A percentile compares a stretch with the other conserved stretches of the same genome.
These are phyloP conservation scores for Diadophis punctatus DNA, from an alignment of 2,113 vertebrate genomes.

Conservation along the genomic window DNA sequence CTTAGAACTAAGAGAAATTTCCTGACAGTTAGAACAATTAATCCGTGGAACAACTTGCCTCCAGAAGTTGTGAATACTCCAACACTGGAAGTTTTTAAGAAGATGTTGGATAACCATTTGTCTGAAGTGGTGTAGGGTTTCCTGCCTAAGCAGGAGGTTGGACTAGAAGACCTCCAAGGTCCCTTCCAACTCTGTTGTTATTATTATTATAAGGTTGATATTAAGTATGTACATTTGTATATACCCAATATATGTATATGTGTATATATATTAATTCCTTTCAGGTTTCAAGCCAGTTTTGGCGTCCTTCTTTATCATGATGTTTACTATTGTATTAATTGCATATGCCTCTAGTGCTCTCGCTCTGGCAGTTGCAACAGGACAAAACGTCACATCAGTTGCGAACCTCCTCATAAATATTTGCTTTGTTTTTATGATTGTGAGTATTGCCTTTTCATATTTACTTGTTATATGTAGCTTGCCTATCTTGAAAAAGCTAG, in stretches of 20 bases:
- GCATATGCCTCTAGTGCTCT: conserved; percentile 75
- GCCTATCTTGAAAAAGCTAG: background rate
- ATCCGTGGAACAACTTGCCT: no score
- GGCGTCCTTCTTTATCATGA: conserved; percentile 73
- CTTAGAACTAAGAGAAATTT: no score
- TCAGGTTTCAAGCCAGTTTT: conserved; percentile 71
- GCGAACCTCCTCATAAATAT: conserved; percentile 83
- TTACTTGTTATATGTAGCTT: background rate
- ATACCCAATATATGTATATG: background rate
- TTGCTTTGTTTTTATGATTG: conserved; percentile 84
- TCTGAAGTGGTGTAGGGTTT: no score
- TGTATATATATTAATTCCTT: background rate
- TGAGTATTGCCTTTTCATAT: conserved; percentile 44
- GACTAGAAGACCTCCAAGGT: no score
- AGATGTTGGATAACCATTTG: no score
- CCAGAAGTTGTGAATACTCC: no score
- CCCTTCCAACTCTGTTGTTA: no score
- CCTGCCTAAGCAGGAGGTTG: no score
- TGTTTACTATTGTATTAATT: conserved; percentile 72
- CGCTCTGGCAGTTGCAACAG: conserved; percentile 79
- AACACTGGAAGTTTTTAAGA: no score
- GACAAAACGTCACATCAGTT: conserved; percentile 77
- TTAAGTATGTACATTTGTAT: background rate
- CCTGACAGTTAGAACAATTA: no score
- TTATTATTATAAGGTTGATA: no score